Evolutionary conservation across 2,113 vertebrate genomes (phyloP), one percentile per base, ranked within the genome.

Genomic region (Lepisosteus oculatus): DNA sequence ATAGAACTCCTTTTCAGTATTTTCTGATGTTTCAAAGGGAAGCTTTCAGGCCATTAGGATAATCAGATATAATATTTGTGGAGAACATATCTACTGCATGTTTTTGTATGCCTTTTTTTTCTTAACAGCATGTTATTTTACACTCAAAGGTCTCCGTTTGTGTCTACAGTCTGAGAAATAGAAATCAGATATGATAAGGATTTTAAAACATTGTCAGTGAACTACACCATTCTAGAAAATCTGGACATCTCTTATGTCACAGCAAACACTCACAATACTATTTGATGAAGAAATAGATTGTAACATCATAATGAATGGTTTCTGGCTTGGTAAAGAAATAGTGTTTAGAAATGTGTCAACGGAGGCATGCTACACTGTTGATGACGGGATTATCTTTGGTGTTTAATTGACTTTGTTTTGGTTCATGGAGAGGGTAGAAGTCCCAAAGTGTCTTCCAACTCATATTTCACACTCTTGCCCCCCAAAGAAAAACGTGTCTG

Each of bases 121-220:
- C 9, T 51, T 51, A 51, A 9, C 47, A 51, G 47, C 83, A 88
- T 88, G 86, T 87, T 81, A 85, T 83, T 85, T 86, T 85, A 89
- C 85, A 86, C 83, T 80, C 47, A 51, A 78, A 76, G 84, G 87
- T 87, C 87, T 85, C 84, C 87, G 84, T 81, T 68, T 81, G 87
- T 89, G 85, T 87, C 81, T 70, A 61, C 73, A 74, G 81, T 73
- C 72, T 4, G 73, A 72, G 42, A 78, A 75, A 85, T 78, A 80
- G 85, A 85, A 87, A 86, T 85, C 82, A 87, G 87, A 89, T 89
- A 81, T 86, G 85, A 84, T 87, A 84, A 51, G 9, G 47, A 9
- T 9, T 51, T 51, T 6, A 51, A 51, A 51, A 3, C 5, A 51
- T 51, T 51, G 5, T 51, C 47, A 51, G 9, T 51, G 5, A 51